Base-by-base conservation (phyloP, 1,140 invertebrate genomes). In the Drosophila cardini region DNA sequence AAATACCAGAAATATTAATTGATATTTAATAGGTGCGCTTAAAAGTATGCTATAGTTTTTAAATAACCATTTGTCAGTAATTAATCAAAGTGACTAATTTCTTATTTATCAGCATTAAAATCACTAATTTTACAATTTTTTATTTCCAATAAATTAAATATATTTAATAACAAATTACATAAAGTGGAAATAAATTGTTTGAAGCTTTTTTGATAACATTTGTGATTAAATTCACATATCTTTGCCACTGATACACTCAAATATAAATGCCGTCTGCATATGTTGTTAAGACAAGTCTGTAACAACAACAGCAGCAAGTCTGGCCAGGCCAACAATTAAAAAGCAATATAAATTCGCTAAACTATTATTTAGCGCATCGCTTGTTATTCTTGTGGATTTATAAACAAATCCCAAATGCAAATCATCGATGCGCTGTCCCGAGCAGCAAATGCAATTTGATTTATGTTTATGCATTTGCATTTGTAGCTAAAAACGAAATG, bases 351-450 rank as follows among this genome's bases (percentile, higher is more conserved):
- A 43, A 45, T 67, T 52, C 53, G 56, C 34, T 68, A 58, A 71
- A 62, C 79, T 83, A 87, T 87, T 86, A 79, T 86, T 83, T 87
- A 70, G 79, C 61, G 64, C 61, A 60, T 30, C 18, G 48, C 18
- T 38, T 15, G 48, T 52, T 73, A 45, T 77, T 63, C 71, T 83
- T 70, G 79, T 69, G 76, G 79, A 89, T 89, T 89, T 89, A 83
- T 83, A 89, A 87, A 86, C 72, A 87, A 87, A 87, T 89, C 79
- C 76, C 60, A 79, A 71, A 71, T 83, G 83, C 78, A 87, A 79
- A 87, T 87, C 83, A 82, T 57, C 58, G 67, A 40, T 42, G 61
- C 70, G 62, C 58, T 53, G 61, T 46, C 38, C 53, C 57, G n/a
- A 73, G 72, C 76, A 82, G 18, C 10, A 36, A 87, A 87, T 63